Evolutionary conservation across 2,888 invertebrate genomes (phyloP).

Genomic region (Scotopteryx bipunctaria): DNA sequence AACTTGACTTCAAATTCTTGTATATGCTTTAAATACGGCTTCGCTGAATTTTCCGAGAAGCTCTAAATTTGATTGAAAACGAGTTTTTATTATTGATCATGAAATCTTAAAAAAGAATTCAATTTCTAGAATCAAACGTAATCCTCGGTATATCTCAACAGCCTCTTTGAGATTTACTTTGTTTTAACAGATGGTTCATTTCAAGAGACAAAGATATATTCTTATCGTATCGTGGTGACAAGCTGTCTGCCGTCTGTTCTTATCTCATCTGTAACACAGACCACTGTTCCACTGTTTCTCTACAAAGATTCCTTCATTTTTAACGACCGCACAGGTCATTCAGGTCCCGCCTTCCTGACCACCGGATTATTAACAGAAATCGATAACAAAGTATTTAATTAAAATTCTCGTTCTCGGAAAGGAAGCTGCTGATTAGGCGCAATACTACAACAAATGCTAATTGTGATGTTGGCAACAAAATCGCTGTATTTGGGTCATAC

Average conservation of each 20-base stretch:
- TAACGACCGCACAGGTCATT: constrained; percentile 61
- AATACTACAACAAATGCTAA: constrained; percentile 18
- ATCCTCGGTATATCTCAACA: too few species aligned
- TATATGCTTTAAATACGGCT: too few species aligned
- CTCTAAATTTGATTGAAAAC: too few species aligned
- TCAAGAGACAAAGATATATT: constrained; percentile 35
- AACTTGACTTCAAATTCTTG: too few species aligned
- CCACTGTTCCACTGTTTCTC: constrained; percentile 51
- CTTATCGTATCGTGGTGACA: constrained; percentile 69
- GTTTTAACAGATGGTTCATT: constrained; percentile 2
- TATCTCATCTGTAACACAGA: constrained; percentile 54
- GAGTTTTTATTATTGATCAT: too few species aligned
- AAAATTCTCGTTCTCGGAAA: constrained; percentile 56
- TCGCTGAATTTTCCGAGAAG: too few species aligned
- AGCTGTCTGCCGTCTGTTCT: constrained; percentile 66
- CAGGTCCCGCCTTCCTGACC: constrained; percentile 68
- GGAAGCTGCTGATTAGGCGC: constrained; percentile 52
- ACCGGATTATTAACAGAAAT: constrained; percentile 36
- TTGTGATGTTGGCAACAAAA: constrained; percentile 21
- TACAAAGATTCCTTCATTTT: constrained; percentile 64
- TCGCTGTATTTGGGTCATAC: constrained; percentile 5
- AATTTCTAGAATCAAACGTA: too few species aligned
- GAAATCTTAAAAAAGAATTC: too few species aligned
- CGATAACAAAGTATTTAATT: constrained; percentile 67
- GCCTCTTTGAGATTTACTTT: constrained; percentile 16